Conservation (phyloP, 1,140 invertebrate species). For the Zaprionus ornatus region DNA sequence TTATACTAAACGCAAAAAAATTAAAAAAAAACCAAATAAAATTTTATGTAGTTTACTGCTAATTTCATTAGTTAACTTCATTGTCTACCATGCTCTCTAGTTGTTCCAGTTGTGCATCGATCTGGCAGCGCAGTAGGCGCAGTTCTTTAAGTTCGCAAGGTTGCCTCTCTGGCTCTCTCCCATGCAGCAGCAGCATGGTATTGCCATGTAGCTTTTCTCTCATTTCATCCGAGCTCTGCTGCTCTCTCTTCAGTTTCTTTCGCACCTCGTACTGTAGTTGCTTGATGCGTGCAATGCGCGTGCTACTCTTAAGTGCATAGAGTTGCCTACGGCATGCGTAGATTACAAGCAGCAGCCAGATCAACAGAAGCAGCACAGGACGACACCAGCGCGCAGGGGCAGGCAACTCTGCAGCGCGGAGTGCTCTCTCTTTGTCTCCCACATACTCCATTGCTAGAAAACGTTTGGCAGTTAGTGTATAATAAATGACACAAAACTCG, state of each 20-base stretch:
- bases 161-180: not conserved
- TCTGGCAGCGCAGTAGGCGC: constrained; percentile 3
- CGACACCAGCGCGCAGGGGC: not conserved
- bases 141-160: constrained; percentile 3
- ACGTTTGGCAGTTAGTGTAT: constrained; percentile 1
- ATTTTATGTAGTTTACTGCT: not conserved
- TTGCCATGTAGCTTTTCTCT: constrained; percentile 12
- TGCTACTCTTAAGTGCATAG: not conserved
- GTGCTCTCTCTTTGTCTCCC: not conserved
- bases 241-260: constrained; percentile 31
- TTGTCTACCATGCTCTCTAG: not conserved
- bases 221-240: not conserved
- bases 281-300: constrained; percentile 10
- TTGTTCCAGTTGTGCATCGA: constrained; percentile 15
- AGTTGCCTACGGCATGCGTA: constrained; percentile 11
- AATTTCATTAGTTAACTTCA: not conserved
- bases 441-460: not conserved
- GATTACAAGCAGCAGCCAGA: constrained; percentile 27
- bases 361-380: not conserved
- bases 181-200: not conserved
- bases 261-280: constrained; percentile 32
- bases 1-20: not conserved
- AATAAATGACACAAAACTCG: constrained; percentile 2
- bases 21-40: not conserved
- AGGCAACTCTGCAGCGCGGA: not conserved